These are phyloP conservation scores for Brenthis hecate DNA, from an alignment of 2,888 invertebrate species.

Conservation along the genomic window DNA sequence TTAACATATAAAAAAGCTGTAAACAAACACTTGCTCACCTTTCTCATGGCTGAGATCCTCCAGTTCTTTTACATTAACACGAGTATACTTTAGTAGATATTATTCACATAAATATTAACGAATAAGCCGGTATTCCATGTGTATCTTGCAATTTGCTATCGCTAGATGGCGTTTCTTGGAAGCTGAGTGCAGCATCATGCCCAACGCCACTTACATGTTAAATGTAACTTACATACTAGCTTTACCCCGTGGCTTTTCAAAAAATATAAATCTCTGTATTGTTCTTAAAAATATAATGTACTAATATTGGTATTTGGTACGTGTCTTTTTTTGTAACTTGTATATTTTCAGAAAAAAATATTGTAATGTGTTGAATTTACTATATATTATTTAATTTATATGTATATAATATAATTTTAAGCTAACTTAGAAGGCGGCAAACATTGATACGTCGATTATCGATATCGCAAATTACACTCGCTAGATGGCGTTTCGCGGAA, in stretches of 20 bases:
- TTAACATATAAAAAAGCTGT: too few species aligned
- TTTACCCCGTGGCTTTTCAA: slow-evolving; percentile 1
- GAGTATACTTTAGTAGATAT: too few species aligned
- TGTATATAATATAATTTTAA: neutral
- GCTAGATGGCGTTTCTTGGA: slow-evolving; percentile 74
- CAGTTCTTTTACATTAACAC: too few species aligned
- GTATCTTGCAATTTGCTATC: slow-evolving; percentile 70
- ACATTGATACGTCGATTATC: slow-evolving; percentile 43
- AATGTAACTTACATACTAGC: slow-evolving; percentile 54
- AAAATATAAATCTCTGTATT: neutral
- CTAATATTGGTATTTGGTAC: neutral
- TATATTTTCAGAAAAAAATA: neutral
- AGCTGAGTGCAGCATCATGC: slow-evolving; percentile 67
- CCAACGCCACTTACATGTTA: slow-evolving; percentile 59
- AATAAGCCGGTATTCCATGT: slow-evolving; percentile 25
- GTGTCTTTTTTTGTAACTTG: neutral
- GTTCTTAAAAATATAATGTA: neutral
- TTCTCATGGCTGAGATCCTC: too few species aligned
- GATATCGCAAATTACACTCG: slow-evolving; percentile 53
- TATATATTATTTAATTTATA: too few species aligned
- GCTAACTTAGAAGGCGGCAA: neutral
- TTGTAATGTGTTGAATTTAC: neutral
- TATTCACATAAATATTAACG: too few species aligned
- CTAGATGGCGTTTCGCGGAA: slow-evolving; percentile 73
- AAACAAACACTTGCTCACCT: too few species aligned